Percentiles rank a stretch among this genome's conserved stretches.
phyloP scores from a whole-genome alignment of 2,888 invertebrate genomes.

The Monoplex corrugatus region DNA sequence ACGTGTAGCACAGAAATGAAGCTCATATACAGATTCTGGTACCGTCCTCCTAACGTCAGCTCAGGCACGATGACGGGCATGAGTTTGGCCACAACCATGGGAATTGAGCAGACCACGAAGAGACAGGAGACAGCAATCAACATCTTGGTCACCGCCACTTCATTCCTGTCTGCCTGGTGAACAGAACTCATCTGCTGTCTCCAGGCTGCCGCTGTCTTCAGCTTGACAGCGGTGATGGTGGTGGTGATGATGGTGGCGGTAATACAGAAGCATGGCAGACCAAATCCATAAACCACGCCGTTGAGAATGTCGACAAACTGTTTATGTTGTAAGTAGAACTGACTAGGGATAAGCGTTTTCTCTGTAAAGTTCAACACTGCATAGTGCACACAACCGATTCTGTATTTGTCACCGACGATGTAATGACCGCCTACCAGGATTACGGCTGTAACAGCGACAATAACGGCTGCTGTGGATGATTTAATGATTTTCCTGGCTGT shows the following conservation, averaged over 20 bases:
- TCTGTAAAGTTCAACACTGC: neutral
- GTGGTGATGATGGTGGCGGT: neutral
- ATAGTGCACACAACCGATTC: neutral
- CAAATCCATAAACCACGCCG: neutral
- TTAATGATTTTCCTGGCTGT: neutral
- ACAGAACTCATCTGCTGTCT: neutral
- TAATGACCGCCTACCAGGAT: neutral
- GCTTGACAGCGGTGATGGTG: constrained; percentile 1
- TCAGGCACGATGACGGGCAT: neutral
- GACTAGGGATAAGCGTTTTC: neutral
- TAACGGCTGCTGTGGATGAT: neutral
- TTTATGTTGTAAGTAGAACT: neutral
- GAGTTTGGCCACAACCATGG: neutral
- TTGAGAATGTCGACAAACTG: neutral
- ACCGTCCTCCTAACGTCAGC: neutral
- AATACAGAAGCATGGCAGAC: neutral
- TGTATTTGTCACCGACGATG: neutral
- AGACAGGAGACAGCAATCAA: neutral
- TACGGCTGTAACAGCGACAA: neutral
- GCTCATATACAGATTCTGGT: neutral
- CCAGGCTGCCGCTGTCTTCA: neutral
- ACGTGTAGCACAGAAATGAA: neutral
- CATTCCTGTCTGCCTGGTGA: neutral
- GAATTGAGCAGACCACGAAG: neutral
- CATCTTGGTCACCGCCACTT: neutral